Percentiles rank a stretch among this genome's conserved stretches.
Evolutionary conservation across 2,797 vertebrate genomes (phyloP).

Genomic region (Nannoperca obscura): DNA sequence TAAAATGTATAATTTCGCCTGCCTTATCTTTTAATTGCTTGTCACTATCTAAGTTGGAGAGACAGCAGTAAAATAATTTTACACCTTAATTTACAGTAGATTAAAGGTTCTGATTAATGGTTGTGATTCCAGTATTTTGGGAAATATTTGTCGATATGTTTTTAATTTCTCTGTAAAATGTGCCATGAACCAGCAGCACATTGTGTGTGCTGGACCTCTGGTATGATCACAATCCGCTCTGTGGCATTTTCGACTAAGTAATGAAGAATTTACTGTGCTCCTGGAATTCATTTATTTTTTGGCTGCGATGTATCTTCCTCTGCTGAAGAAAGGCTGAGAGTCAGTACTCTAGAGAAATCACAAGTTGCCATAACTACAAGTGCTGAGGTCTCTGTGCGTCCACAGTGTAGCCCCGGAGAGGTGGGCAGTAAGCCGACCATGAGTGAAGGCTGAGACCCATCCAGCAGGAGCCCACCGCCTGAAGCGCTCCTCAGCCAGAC

Average conservation of each 20-base stretch:
- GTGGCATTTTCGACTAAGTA: conserved; percentile 64
- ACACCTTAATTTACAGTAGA: background rate
- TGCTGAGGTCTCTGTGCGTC: conserved; percentile 55
- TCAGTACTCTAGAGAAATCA: conserved; percentile 70
- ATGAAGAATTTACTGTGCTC: conserved; percentile 73
- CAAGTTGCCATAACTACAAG: conserved; percentile 73
- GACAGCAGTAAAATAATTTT: background rate
- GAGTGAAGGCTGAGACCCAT: conserved; percentile 66
- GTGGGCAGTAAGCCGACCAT: conserved; percentile 58
- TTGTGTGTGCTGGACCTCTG: conserved; percentile 46
- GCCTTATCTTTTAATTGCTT: background rate
- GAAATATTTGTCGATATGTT: background rate
- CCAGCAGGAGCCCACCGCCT: conserved; percentile 52
- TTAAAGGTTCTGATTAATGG: background rate
- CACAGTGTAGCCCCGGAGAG: conserved; percentile 57
- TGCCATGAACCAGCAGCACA: conserved; percentile 29
- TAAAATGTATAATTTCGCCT: background rate
- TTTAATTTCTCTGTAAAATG: conserved; percentile 1
- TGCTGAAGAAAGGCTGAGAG: conserved; percentile 54
- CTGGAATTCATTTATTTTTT: conserved; percentile 69
- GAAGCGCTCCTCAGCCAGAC: conserved; percentile 35
- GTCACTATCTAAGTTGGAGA: background rate
- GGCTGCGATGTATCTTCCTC: conserved; percentile 51
- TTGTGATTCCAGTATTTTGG: background rate
- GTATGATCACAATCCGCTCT: conserved; percentile 54